phyloP scores from a whole-genome alignment of 2,797 vertebrate genomes.

The Uromys caudimaculatus region DNA sequence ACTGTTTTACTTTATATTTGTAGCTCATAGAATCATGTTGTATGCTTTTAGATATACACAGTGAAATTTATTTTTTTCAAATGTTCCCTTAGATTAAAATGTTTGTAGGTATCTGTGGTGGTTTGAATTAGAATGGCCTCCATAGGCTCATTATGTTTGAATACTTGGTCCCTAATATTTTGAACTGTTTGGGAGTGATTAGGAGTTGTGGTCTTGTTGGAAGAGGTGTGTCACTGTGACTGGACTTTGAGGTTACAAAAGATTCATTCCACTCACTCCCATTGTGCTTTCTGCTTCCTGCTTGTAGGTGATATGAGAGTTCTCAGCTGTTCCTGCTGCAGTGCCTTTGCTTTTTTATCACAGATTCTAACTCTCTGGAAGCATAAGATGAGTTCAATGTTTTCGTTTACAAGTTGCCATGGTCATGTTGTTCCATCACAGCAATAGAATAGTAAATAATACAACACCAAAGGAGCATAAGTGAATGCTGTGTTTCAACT shows the following conservation, averaged over 20 bases:
- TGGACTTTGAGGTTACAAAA: not conserved
- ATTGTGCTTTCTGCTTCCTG: not conserved
- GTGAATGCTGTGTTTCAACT: not conserved
- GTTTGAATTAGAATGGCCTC: not conserved
- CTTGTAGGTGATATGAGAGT: not conserved
- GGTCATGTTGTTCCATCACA: not conserved
- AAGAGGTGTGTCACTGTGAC: not conserved
- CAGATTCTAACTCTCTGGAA: not conserved
- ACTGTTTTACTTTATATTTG: not conserved
- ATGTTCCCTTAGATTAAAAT: slow-evolving; percentile 24
- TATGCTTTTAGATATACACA: not conserved
- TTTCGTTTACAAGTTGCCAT: not conserved
- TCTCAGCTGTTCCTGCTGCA: not conserved
- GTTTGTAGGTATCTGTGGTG: not conserved
- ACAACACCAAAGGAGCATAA: not conserved
- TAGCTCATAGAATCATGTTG: not conserved
- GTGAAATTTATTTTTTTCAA: not conserved
- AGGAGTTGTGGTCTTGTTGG: not conserved
- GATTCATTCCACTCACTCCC: not conserved
- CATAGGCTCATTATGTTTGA: not conserved
- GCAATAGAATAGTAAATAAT: not conserved
- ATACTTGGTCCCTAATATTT: too few species aligned
- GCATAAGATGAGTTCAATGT: not conserved
- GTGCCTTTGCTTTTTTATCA: not conserved
- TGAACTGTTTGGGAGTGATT: not conserved